A percentile compares a stretch with the other conserved stretches of the same genome.
These are phyloP conservation scores for Enteromius treurensis DNA, from an alignment of 2,797 vertebrate genomes.

Conservation along the genomic window DNA sequence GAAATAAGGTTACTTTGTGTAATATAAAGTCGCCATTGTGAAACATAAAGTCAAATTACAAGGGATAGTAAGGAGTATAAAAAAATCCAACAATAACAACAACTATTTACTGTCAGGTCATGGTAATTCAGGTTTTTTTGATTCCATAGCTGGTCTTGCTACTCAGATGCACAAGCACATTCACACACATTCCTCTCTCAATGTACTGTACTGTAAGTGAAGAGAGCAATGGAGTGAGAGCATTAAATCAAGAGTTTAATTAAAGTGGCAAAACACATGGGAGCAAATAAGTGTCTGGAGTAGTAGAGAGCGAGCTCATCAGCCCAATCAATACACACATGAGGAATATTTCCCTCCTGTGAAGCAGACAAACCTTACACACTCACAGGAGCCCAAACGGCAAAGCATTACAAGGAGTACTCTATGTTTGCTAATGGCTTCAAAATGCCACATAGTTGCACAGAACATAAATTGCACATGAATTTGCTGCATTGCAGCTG, in stretches of 20 bases:
- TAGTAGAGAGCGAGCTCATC: conserved; percentile 58
- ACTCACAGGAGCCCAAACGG: conserved; percentile 25
- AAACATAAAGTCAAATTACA: conserved; percentile 2
- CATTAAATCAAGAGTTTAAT: conserved; percentile 65
- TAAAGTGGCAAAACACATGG: conserved; percentile 62
- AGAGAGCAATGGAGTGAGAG: conserved; percentile 50
- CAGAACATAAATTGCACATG: neutral
- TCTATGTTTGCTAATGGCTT: conserved; percentile 27
- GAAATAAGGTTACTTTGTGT: neutral
- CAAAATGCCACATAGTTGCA: neutral
- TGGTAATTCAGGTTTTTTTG: neutral
- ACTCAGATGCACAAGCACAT: conserved; percentile 30
- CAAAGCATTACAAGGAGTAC: neutral
- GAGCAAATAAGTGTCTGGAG: conserved; percentile 53
- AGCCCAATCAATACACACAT: conserved; percentile 60
- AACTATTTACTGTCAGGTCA: neutral
- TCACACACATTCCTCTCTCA: neutral
- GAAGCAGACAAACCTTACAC: conserved; percentile 30
- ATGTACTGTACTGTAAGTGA: conserved; percentile 30
- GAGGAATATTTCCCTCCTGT: conserved; percentile 41
- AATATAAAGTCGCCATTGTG: neutral
- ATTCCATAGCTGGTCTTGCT: neutral
- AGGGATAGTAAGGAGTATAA: neutral
- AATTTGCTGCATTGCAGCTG: conserved; percentile 28
- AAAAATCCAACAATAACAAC: neutral